Evolutionary conservation across 1,140 invertebrate species (phyloP).

Genomic region (Euschistus heros): DNA sequence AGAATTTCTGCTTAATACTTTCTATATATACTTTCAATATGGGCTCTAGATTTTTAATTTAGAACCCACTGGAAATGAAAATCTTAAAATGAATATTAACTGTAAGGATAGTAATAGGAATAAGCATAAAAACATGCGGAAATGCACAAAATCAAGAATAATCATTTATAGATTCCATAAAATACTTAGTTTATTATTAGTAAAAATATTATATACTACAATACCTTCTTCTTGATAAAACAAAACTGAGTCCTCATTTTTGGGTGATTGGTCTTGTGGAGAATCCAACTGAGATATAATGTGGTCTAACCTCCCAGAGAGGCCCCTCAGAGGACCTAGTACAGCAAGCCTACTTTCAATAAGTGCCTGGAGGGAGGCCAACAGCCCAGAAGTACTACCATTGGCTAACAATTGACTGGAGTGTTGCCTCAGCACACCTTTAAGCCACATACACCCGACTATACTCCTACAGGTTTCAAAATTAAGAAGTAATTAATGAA

Average conservation of each 20-base stretch:
- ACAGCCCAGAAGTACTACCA: not conserved
- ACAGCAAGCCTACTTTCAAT: slow-evolving; percentile 16
- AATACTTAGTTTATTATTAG: no score
- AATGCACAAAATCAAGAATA: no score
- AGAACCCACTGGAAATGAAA: no score
- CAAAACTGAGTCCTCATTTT: not conserved
- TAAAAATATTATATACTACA: no score
- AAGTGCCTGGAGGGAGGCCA: not conserved
- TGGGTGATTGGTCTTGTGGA: not conserved
- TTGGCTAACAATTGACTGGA: slow-evolving; percentile 15
- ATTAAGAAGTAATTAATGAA: no score
- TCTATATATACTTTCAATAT: no score
- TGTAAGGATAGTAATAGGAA: no score
- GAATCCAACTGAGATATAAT: slow-evolving; percentile 13
- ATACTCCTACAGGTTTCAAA: slow-evolving; percentile 12
- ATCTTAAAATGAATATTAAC: no score
- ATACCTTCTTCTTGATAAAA: slow-evolving; percentile 23
- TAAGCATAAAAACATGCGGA: no score
- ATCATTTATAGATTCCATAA: no score
- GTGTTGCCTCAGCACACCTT: slow-evolving; percentile 13
- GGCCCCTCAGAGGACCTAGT: not conserved
- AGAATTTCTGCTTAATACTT: no score
- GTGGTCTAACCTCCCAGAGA: slow-evolving; percentile 20
- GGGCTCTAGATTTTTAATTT: no score
- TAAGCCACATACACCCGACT: slow-evolving; percentile 15